These are phyloP conservation scores for Lepetodrilus schrolli DNA, from an alignment of 2,888 invertebrate species.

Conservation along the genomic window DNA sequence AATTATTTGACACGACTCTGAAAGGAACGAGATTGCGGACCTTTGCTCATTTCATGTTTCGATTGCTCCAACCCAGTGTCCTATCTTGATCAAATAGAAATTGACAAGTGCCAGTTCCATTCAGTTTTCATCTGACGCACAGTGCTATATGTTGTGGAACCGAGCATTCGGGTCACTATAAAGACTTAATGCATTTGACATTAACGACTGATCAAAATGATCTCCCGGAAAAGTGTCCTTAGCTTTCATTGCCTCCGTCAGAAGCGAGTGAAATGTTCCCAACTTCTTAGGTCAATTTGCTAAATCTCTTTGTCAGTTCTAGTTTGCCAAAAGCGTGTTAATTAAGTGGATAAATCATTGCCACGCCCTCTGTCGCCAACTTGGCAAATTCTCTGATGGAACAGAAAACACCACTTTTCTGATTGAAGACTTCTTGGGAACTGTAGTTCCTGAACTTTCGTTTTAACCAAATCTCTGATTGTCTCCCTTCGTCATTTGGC, in stretches of 20 bases:
- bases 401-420: not conserved
- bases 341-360: constrained; percentile 2
- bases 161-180: not conserved
- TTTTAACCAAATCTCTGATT: not conserved
- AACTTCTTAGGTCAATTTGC: not conserved
- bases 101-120: constrained; percentile 11
- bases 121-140: not conserved
- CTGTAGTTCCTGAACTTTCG: too few relatives aligned
- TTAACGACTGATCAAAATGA: constrained; percentile 21
- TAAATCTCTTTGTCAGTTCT: constrained; percentile 13
- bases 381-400: not conserved
- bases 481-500: constrained; percentile 26
- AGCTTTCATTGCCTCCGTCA: not conserved
- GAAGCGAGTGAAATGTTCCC: not conserved
- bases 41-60: constrained; percentile 12
- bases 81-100: constrained; percentile 14
- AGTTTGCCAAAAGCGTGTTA: constrained; percentile 17
- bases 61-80: not conserved
- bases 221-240: constrained; percentile 14
- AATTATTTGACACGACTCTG: not conserved
- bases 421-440: constrained; percentile 3
- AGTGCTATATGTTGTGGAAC: not conserved
- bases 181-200: constrained; percentile 24
- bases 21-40: not conserved
- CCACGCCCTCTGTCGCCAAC: not conserved